These are phyloP conservation scores for Ctenosaura bakeri DNA, from an alignment of 2,797 vertebrate genomes.

Conservation along the genomic window DNA sequence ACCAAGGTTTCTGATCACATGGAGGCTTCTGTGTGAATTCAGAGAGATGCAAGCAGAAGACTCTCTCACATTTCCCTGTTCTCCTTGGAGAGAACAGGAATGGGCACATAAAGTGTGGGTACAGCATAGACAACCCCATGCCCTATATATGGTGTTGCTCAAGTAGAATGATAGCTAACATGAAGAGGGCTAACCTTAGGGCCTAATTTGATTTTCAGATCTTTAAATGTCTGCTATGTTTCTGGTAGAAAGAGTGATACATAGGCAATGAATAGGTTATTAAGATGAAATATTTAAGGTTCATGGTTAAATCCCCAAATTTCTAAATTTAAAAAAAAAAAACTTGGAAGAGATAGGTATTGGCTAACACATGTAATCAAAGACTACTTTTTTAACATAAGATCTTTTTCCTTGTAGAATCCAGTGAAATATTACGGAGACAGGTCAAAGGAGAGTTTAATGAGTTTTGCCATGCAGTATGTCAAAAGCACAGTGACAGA, in stretches of 20 bases:
- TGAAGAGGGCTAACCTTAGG: background rate
- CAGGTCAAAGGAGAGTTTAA: conserved; percentile 87
- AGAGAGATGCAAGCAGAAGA: background rate
- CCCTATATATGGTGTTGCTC: background rate
- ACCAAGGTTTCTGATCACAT: too few species aligned
- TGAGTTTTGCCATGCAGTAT: conserved; percentile 92
- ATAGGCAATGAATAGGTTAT: background rate
- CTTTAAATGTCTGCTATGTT: background rate
- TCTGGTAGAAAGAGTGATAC: background rate
- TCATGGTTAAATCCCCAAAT: background rate
- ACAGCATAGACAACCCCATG: background rate
- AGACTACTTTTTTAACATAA: background rate
- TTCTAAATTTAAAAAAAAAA: background rate
- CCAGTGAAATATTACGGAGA: conserved; percentile 92
- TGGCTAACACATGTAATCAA: conserved; percentile 9
- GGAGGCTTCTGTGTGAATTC: background rate
- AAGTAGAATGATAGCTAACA: background rate
- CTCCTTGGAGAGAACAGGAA: background rate
- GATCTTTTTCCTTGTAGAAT: conserved; percentile 80
- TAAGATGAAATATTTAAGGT: background rate
- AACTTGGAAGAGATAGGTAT: background rate
- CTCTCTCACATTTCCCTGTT: background rate
- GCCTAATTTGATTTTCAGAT: too few species aligned
- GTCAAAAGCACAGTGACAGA: conserved; percentile 89
- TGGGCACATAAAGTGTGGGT: too few species aligned